Evolutionary conservation across 1,140 invertebrate genomes (phyloP).

Genomic region (Brachionus asplanchnoidis): DNA sequence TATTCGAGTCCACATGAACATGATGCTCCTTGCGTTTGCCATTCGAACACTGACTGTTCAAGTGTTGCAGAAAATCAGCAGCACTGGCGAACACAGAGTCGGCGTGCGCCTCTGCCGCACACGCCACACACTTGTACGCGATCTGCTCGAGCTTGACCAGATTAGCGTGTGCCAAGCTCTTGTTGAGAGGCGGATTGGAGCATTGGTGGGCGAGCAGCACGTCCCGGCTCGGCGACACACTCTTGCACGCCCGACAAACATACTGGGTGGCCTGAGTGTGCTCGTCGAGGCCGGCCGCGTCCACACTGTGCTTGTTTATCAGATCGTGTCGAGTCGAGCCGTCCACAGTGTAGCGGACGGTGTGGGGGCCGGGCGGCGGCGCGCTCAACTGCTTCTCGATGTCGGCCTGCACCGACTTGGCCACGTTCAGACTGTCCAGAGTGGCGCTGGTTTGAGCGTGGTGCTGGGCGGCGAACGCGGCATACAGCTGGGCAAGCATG

Average conservation of each 20-base stretch:
- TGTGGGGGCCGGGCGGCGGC: neutral
- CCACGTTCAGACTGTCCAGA: neutral
- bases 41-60: neutral
- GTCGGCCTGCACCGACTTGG: neutral
- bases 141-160: conserved; percentile 9
- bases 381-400: neutral
- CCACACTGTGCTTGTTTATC: neutral
- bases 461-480: neutral
- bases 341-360: neutral
- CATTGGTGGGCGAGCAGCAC: neutral
- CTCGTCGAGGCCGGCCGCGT: neutral
- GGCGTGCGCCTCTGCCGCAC: neutral
- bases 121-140: neutral
- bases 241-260: neutral
- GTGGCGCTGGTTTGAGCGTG: neutral
- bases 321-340: neutral
- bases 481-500: neutral
- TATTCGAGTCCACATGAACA: neutral
- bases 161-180: neutral
- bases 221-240: neutral
- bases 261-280: neutral
- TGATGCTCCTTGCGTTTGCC: neutral
- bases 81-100: neutral
- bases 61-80: neutral
- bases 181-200: neutral